phyloP scores from a whole-genome alignment of 2,797 vertebrate species.

The Valencia hispanica region DNA sequence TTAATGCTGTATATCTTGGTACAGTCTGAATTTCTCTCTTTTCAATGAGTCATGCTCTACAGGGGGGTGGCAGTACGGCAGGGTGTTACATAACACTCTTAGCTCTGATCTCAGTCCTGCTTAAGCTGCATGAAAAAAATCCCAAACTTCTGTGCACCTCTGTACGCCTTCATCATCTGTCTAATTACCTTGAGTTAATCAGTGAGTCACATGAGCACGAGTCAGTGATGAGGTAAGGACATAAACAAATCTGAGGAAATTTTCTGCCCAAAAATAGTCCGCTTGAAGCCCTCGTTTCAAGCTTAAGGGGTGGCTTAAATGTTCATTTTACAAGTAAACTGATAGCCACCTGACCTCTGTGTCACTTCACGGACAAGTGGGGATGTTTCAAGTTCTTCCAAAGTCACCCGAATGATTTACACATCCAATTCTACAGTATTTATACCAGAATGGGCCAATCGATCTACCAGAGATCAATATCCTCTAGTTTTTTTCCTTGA shows the following conservation, averaged over 20 bases:
- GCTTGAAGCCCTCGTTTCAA: neutral
- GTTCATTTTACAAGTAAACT: neutral
- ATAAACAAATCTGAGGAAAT: slow-evolving; percentile 6
- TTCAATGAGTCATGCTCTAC: slow-evolving; percentile 54
- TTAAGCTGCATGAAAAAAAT: slow-evolving; percentile 39
- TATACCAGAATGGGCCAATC: too few species aligned
- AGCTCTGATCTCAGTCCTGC: slow-evolving; percentile 52
- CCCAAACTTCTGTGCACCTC: slow-evolving; percentile 35
- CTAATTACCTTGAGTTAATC: slow-evolving; percentile 33
- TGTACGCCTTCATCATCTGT: slow-evolving; percentile 28
- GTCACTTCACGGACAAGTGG: too few species aligned
- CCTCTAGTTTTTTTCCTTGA: too few species aligned
- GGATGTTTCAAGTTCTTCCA: too few species aligned
- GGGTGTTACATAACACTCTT: slow-evolving; percentile 56
- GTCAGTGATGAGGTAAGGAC: slow-evolving; percentile 24
- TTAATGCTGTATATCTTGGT: neutral
- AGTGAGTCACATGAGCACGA: slow-evolving; percentile 34
- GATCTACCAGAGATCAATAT: too few species aligned
- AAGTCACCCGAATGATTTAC: too few species aligned
- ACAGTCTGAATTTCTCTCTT: slow-evolving; percentile 5
- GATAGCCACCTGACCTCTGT: too few species aligned
- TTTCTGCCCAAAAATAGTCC: slow-evolving; percentile 16
- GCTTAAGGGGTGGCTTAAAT: neutral
- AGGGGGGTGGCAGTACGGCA: slow-evolving; percentile 39
- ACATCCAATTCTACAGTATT: too few species aligned